A percentile compares a stretch with the other conserved stretches of the same genome.
Evolutionary conservation across 2,113 vertebrate genomes (phyloP).

Genomic region (Furnarius figulus): DNA sequence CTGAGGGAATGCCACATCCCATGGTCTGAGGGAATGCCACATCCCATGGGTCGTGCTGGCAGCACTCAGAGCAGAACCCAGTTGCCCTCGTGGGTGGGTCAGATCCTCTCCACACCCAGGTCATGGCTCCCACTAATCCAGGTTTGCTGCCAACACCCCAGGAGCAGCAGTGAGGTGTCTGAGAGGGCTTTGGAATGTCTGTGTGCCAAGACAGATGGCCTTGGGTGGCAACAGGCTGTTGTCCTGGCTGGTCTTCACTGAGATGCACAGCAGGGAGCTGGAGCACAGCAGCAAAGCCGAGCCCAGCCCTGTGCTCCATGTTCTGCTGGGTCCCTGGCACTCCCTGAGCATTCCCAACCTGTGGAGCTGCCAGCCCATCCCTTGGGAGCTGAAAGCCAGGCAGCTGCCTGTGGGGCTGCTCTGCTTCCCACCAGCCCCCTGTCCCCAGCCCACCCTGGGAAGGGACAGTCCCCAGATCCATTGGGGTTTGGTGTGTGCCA

Average conservation of each 20-base stretch:
- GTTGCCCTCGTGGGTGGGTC: not conserved
- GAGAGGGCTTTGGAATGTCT: not conserved
- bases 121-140: not conserved
- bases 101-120: not conserved
- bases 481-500: not conserved
- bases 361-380: not conserved
- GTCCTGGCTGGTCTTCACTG: too few relatives aligned
- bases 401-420: not conserved
- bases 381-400: not conserved
- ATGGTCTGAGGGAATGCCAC: not conserved
- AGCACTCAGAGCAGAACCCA: not conserved
- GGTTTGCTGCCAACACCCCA: not conserved
- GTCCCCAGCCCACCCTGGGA: not conserved
- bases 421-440: not conserved
- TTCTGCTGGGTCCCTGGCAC: not conserved
- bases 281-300: not conserved
- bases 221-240: not conserved
- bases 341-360: not conserved
- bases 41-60: not conserved
- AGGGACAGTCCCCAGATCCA: not conserved
- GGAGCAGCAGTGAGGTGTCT: not conserved
- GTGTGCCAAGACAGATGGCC: fast-evolving
- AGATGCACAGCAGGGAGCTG: not conserved
- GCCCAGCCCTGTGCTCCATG: not conserved
- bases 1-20: not conserved